Conservation (phyloP, 2,888 invertebrate species). For the Drosophila gaucha region DNA sequence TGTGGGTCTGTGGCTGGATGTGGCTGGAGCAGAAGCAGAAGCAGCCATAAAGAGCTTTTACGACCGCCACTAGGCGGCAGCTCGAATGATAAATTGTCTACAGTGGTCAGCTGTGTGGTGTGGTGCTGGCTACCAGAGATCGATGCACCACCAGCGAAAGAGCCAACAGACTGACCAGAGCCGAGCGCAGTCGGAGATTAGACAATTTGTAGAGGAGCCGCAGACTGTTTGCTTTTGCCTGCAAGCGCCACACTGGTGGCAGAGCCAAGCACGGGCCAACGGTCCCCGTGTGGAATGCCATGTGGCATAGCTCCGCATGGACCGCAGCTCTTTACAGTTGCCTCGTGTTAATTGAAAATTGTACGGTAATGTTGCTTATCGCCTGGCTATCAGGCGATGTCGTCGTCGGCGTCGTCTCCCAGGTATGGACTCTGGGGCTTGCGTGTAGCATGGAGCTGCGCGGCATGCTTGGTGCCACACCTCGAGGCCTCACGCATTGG, state of each 20-base stretch:
- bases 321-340: conserved; percentile 68
- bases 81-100: conserved; percentile 78
- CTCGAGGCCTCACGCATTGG: conserved; percentile 75
- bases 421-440: conserved; percentile 37
- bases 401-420: conserved; percentile 47
- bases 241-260: conserved; percentile 65
- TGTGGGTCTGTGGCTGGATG: conserved; percentile 1
- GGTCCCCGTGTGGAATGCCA: conserved; percentile 28
- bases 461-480: conserved; percentile 58
- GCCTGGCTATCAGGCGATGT: conserved; percentile 66
- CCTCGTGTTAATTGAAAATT: conserved; percentile 84
- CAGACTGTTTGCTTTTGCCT: conserved; percentile 50
- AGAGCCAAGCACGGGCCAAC: conserved; percentile 46
- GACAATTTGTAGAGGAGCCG: conserved; percentile 73
- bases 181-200: conserved; percentile 56
- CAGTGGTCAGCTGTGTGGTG: conserved; percentile 52
- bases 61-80: conserved; percentile 56
- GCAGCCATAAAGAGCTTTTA: conserved; percentile 75
- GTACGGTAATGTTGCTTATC: conserved; percentile 84
- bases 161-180: conserved; percentile 1
- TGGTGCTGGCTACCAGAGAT: conserved; percentile 66
- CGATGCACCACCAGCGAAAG: conserved; percentile 35
- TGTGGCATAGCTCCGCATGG: conserved; percentile 43
- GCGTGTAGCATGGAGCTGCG: conserved; percentile 49
- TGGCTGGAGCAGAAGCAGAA: conserved; percentile 54